A percentile compares a stretch with the other conserved stretches of the same genome.
These are phyloP conservation scores for Callionymus lyra DNA, from an alignment of 2,113 vertebrate species.

Conservation along the genomic window DNA sequence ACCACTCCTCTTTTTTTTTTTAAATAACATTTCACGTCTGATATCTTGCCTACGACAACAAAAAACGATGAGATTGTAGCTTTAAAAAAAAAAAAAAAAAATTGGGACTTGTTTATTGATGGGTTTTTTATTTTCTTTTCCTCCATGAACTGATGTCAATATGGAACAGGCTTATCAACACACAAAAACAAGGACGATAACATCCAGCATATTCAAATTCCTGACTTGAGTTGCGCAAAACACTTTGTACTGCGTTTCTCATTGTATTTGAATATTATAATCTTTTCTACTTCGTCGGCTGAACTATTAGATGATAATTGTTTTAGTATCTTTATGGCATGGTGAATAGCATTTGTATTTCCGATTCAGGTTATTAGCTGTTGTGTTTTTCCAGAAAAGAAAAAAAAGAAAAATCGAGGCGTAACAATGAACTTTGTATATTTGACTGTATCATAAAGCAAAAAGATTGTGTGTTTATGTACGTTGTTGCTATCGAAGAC, in stretches of 20 bases:
- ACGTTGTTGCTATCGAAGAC: constrained; percentile 93
- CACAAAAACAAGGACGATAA: constrained; percentile 52
- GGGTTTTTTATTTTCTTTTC: constrained; percentile 62
- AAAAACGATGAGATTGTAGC: constrained; percentile 95
- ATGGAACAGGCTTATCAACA: constrained; percentile 67
- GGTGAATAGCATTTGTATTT: constrained; percentile 99
- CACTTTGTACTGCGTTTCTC: constrained; percentile 95
- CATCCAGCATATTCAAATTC: constrained; percentile 79
- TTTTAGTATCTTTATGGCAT: constrained; percentile 99
- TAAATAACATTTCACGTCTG: constrained; percentile 44
- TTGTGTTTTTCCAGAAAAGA: constrained; percentile 90
- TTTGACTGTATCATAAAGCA: constrained; percentile 99
- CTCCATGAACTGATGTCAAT: constrained; percentile 72
- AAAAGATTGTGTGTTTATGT: constrained; percentile 99
- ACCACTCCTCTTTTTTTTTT: constrained; percentile 48
- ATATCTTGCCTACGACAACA: constrained; percentile 65
- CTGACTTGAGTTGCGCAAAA: constrained; percentile 97
- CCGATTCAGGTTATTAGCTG: constrained; percentile 98
- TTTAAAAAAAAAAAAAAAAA: no score
- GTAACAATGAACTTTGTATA: constrained; percentile 90
- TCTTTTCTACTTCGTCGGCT: constrained; percentile 98
- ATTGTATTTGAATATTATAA: constrained; percentile 99
- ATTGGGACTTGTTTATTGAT: constrained; percentile 85
- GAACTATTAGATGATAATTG: constrained; percentile 96
- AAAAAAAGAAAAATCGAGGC: constrained; percentile 55